Conservation (phyloP, 2,888 invertebrate genomes). For the Toxonevra muliebris region DNA sequence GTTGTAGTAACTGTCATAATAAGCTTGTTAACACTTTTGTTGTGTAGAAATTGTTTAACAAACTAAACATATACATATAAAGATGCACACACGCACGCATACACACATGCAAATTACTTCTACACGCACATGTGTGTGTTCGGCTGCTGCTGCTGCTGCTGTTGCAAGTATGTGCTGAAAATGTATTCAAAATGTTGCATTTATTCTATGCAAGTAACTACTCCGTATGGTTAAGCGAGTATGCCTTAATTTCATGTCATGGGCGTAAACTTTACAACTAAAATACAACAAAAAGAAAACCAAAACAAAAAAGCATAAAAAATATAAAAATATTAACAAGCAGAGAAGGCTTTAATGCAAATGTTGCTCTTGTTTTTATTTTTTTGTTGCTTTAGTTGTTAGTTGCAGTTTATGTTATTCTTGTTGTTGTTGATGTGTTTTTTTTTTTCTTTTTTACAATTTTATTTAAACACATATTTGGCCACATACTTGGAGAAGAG, state of each 20-base stretch:
- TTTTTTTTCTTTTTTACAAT: too few relatives aligned
- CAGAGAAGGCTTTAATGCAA: neutral
- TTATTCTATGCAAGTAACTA: too few relatives aligned
- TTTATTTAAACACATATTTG: too few relatives aligned
- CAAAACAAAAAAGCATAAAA: neutral
- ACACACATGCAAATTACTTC: too few relatives aligned
- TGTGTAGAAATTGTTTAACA: slow-evolving; percentile 21
- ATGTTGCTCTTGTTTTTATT: neutral
- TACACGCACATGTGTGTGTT: neutral
- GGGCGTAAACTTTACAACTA: too few relatives aligned
- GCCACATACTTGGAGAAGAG: too few relatives aligned
- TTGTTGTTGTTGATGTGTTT: too few relatives aligned
- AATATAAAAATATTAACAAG: neutral
- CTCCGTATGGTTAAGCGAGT: too few relatives aligned
- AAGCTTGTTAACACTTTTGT: slow-evolving; percentile 36
- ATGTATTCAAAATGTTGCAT: neutral
- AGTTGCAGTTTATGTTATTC: too few relatives aligned
- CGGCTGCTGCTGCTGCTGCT: neutral
- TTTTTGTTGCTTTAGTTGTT: too few relatives aligned
- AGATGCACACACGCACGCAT: neutral
- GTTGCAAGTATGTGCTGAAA: neutral
- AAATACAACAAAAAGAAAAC: neutral
- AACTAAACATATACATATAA: neutral
- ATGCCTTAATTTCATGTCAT: too few relatives aligned
- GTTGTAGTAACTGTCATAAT: slow-evolving; percentile 29